Percentiles rank a stretch among this genome's conserved stretches.
Evolutionary conservation across 2,888 invertebrate genomes (phyloP).

Genomic region (Chrysomela aeneicollis): DNA sequence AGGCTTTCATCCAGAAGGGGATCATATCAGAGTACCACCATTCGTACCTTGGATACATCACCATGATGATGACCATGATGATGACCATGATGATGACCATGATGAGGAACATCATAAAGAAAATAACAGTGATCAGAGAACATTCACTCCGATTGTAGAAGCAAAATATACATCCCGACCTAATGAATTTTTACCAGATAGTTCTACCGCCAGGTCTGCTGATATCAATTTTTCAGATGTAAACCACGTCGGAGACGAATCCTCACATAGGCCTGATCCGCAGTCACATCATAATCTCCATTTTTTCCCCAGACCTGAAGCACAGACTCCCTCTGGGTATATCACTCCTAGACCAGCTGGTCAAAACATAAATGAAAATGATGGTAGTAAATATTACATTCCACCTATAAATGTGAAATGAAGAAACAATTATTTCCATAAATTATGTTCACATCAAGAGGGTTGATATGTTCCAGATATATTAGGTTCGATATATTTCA

Average conservation of each 20-base stretch:
- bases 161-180: background rate
- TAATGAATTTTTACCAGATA: background rate
- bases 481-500: background rate
- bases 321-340: conserved; percentile 3
- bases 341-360: background rate
- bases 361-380: background rate
- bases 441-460: background rate
- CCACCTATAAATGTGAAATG: background rate
- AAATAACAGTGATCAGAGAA: no score
- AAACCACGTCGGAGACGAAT: background rate
- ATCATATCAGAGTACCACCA: conserved; percentile 50
- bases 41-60: conserved; percentile 47
- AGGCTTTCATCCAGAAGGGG: conserved; percentile 50
- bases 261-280: background rate
- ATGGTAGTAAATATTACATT: background rate
- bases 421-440: background rate
- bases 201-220: background rate
- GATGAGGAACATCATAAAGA: conserved; percentile 8
- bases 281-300: background rate
- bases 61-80: conserved; percentile 17
- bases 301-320: background rate
- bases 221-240: no score
- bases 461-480: background rate
- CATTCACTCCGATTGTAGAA: no score
- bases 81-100: background rate